Evolutionary conservation across 1,140 invertebrate species (phyloP).

Genomic region (Aphelinus atriplicis): DNA sequence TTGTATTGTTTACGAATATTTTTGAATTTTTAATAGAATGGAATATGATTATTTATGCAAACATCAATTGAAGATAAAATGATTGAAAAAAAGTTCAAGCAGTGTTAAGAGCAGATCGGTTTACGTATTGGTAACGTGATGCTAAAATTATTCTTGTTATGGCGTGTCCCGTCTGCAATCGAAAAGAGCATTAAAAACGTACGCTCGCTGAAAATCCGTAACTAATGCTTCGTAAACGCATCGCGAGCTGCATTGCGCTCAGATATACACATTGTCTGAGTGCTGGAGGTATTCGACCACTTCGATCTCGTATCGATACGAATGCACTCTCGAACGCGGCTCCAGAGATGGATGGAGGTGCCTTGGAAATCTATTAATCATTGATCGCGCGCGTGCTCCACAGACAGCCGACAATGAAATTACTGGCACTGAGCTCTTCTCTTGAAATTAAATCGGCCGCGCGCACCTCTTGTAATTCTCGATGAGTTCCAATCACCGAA

Average conservation of each 20-base stretch:
- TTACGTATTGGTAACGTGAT: no score
- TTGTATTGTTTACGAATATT: no score
- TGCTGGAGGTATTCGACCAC: background rate
- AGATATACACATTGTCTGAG: no score
- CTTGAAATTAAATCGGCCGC: constrained; percentile 53
- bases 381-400: constrained; percentile 50
- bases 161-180: no score
- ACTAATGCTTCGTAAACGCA: constrained; percentile 14
- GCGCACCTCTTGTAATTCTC: constrained; percentile 9
- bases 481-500: background rate
- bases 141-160: no score
- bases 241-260: background rate
- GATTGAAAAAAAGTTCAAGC: no score
- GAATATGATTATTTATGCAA: no score
- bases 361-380: constrained; percentile 62
- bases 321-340: constrained; percentile 21
- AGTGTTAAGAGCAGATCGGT: no score
- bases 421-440: constrained; percentile 49
- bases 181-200: background rate
- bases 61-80: no score
- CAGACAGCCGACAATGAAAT: constrained; percentile 52
- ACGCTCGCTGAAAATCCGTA: background rate
- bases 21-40: no score
- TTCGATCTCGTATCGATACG: constrained; percentile 53
- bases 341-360: constrained; percentile 57